Evolutionary conservation across 2,888 invertebrate species (phyloP).

Genomic region (Arge pagana): DNA sequence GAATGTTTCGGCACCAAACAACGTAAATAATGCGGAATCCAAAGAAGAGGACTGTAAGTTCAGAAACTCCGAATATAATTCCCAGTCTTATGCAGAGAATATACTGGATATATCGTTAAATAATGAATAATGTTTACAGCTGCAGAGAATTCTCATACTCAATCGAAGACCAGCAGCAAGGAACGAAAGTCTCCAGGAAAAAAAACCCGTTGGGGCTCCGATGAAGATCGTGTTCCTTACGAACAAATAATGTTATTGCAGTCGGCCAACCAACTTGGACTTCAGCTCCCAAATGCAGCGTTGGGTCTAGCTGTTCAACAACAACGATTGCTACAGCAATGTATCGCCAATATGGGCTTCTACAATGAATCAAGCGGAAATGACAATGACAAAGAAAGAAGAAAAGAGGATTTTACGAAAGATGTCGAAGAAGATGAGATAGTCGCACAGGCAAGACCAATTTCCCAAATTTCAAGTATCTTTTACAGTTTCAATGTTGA

Average conservation of each 20-base stretch:
- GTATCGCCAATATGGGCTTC: slow-evolving; percentile 40
- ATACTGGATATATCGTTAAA: too few species aligned
- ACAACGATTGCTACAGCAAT: slow-evolving; percentile 32
- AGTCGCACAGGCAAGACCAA: slow-evolving; percentile 39
- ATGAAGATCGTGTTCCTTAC: slow-evolving; percentile 53
- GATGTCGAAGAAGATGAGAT: slow-evolving; percentile 43
- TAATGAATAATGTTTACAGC: too few species aligned
- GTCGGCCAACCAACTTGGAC: slow-evolving; percentile 51
- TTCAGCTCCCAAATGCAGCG: slow-evolving; percentile 49
- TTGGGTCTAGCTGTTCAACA: slow-evolving; percentile 47
- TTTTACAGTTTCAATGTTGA: neutral
- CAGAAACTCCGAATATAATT: too few species aligned
- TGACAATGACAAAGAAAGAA: slow-evolving; percentile 29
- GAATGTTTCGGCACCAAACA: slow-evolving; percentile 47
- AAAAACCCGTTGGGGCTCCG: slow-evolving; percentile 55
- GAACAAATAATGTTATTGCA: slow-evolving; percentile 54
- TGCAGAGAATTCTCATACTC: slow-evolving; percentile 1
- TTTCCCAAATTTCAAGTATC: too few species aligned
- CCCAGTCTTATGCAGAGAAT: too few species aligned
- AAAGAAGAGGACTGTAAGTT: slow-evolving; percentile 47
- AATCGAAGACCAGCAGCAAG: slow-evolving; percentile 27
- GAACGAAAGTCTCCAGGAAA: slow-evolving; percentile 53
- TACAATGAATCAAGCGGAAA: slow-evolving; percentile 30
- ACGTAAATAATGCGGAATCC: slow-evolving; percentile 33
- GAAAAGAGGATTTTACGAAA: slow-evolving; percentile 42